phyloP scores from a whole-genome alignment of 2,888 invertebrate genomes.

The Macrosoma leucophasiata region DNA sequence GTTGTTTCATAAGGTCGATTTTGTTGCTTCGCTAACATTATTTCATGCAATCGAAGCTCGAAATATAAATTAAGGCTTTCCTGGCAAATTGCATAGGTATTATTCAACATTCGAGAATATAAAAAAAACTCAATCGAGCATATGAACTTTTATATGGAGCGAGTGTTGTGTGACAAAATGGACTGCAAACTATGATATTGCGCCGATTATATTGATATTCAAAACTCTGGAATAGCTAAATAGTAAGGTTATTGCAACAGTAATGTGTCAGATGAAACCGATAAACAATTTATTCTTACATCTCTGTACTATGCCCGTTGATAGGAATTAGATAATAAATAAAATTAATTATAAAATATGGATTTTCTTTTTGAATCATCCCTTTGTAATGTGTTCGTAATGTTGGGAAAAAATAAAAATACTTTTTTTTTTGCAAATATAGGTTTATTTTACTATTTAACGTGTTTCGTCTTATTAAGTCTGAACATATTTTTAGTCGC shows the following conservation, averaged over 20 bases:
- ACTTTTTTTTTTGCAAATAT: no score
- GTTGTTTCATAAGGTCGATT: slow-evolving; percentile 38
- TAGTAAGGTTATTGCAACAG: slow-evolving; percentile 31
- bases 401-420: background rate
- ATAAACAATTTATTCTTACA: slow-evolving; percentile 66
- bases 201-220: slow-evolving; percentile 34
- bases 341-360: slow-evolving; percentile 62
- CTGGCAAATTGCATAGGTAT: slow-evolving; percentile 53
- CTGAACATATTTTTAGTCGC: no score
- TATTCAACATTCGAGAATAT: slow-evolving; percentile 32
- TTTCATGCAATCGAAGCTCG: slow-evolving; percentile 61
- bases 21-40: slow-evolving; percentile 34
- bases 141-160: slow-evolving; percentile 30
- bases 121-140: slow-evolving; percentile 29
- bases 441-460: no score
- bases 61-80: slow-evolving; percentile 61
- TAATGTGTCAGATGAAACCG: slow-evolving; percentile 46
- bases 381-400: no score
- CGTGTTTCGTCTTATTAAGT: no score
- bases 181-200: slow-evolving; percentile 32
- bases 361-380: slow-evolving; percentile 20
- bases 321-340: slow-evolving; percentile 74
- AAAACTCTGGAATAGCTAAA: slow-evolving; percentile 31
- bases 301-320: slow-evolving; percentile 70
- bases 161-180: slow-evolving; percentile 39